phyloP scores from a whole-genome alignment of 1,140 invertebrate genomes.

The Pseudomyrmex sp. region DNA sequence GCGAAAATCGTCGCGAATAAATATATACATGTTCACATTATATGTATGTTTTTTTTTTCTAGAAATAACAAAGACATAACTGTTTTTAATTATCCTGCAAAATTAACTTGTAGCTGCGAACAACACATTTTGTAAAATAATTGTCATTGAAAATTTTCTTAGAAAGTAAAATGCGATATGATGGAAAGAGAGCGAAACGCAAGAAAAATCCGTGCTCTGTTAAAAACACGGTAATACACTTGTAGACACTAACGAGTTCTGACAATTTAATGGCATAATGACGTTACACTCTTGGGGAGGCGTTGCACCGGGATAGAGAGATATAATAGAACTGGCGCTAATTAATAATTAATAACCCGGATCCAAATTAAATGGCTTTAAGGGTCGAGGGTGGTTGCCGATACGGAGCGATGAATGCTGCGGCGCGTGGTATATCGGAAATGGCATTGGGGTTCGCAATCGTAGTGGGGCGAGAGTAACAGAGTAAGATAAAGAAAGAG shows the following conservation, averaged over 20 bases:
- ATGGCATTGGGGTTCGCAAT: slow-evolving; percentile 72
- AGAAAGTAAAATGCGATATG: slow-evolving; percentile 18
- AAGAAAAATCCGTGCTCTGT: not conserved
- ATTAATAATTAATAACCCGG: slow-evolving; percentile 85
- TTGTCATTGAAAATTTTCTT: slow-evolving; percentile 13
- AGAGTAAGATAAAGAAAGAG: slow-evolving; percentile 42
- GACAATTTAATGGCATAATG: slow-evolving; percentile 82
- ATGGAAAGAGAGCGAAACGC: slow-evolving; percentile 28
- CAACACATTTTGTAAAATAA: not conserved
- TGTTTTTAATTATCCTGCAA: not conserved
- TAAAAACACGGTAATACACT: slow-evolving; percentile 47
- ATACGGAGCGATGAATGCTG: slow-evolving; percentile 77
- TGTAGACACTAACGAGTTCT: slow-evolving; percentile 73
- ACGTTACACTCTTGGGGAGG: slow-evolving; percentile 72
- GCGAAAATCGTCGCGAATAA: not conserved
- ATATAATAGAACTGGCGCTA: slow-evolving; percentile 82
- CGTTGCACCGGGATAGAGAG: slow-evolving; percentile 81
- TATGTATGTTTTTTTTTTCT: too few relatives aligned
- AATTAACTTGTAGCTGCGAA: not conserved
- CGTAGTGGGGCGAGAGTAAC: slow-evolving; percentile 41
- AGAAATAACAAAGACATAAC: too few relatives aligned
- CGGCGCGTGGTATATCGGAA: slow-evolving; percentile 77
- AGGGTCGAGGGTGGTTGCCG: slow-evolving; percentile 79
- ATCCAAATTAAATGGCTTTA: slow-evolving; percentile 84
- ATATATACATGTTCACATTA: not conserved